Conservation (phyloP, 2,888 invertebrate genomes). For the Chloromyia formosa region DNA sequence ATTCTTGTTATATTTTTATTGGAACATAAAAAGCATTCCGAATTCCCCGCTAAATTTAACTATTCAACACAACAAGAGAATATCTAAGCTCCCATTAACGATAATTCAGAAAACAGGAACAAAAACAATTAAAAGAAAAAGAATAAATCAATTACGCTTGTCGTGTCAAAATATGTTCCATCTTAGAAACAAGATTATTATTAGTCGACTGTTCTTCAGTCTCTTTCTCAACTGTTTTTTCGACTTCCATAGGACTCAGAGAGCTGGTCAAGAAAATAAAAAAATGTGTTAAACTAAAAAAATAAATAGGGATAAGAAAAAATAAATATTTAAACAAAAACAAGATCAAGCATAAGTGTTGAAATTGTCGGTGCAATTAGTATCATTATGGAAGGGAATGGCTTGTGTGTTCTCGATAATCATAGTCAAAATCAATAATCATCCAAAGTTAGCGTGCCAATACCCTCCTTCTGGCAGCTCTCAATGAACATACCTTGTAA, state of each 20-base stretch:
- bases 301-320: background rate
- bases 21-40: too few species aligned
- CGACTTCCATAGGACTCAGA: constrained; percentile 20
- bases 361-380: too few species aligned
- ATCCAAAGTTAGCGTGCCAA: too few species aligned
- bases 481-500: constrained; percentile 47
- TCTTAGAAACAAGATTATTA: constrained; percentile 10
- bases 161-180: constrained; percentile 36
- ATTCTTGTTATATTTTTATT: too few species aligned
- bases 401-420: too few species aligned
- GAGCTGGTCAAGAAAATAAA: constrained; percentile 28
- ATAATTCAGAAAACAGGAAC: background rate
- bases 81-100: background rate
- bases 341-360: background rate
- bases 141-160: constrained; percentile 40
- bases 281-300: constrained; percentile 4
- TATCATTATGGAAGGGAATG: too few species aligned
- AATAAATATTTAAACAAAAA: too few species aligned
- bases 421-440: too few species aligned
- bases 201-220: constrained; percentile 34
- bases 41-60: too few species aligned
- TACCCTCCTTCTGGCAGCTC: background rate
- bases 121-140: constrained; percentile 28
- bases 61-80: background rate
- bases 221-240: constrained; percentile 23